These are phyloP conservation scores for Crotalus helleri DNA, from an alignment of 2,113 vertebrate genomes.

Conservation along the genomic window DNA sequence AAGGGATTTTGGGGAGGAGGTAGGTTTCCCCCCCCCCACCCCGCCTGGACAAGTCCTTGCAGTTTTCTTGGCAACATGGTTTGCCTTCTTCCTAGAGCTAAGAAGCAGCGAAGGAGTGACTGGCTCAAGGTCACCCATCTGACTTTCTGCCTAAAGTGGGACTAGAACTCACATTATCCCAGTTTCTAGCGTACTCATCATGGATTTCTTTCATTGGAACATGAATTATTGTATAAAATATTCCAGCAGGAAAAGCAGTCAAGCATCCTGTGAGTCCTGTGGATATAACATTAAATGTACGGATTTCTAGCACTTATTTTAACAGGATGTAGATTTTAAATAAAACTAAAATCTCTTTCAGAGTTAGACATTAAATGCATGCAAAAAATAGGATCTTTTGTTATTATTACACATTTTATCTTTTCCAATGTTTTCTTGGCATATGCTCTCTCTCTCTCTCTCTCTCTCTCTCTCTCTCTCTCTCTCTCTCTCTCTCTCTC, in stretches of 20 bases:
- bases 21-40: no score
- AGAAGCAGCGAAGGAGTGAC: background rate
- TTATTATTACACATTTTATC: background rate
- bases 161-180: background rate
- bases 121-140: background rate
- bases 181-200: background rate
- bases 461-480: no score
- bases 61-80: background rate
- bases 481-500: no score
- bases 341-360: background rate
- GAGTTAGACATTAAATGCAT: background rate
- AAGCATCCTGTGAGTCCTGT: background rate
- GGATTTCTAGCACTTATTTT: background rate
- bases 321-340: background rate
- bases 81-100: background rate
- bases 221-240: background rate
- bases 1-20: background rate
- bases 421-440: background rate
- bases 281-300: background rate
- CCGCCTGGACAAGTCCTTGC: background rate
- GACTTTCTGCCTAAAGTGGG: background rate
- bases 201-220: background rate
- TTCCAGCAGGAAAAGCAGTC: background rate
- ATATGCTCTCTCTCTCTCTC: background rate
- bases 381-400: background rate